Base-by-base conservation (phyloP, 1,140 invertebrate species). In the Papilio polytes region DNA sequence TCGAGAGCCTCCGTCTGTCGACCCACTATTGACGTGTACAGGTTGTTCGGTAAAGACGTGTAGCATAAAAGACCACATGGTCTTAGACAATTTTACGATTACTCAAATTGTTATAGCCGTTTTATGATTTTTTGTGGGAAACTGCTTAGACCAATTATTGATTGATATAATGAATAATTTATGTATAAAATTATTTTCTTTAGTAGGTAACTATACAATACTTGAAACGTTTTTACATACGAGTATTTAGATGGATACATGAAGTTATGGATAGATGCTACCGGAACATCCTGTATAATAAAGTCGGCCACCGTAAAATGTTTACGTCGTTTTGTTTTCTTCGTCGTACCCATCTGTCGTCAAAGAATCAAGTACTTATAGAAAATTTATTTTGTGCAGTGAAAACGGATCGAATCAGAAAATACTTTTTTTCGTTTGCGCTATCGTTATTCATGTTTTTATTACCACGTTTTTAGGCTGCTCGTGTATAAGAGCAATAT, bases 311-410 rank as follows among this genome's bases (percentile, higher is more conserved):
- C 83, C 81, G 81, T 82, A 84, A 84, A 81, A 46, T 56, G 82
- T 86, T 83, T 80, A 59, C 82, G 83, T 82, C 84, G 56, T 84
- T 81, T 83, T 79, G 80, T 78, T 66, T 78, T 63, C 44, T 15
- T 77, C 26, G 51, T n/a, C 20, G 79, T 79, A 80, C 74, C 80
- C 83, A 83, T 82, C 81, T 83, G 85, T 83, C 80, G 80, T 70
- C 63, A 70, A 70, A 70, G 63, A 74, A 26, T 48, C 20, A 48
- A 48, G 74, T 51, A 74, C 36, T 41, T 7, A 41, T 20, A 74
- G 9, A 9, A 48, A 48, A 74, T 74, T 74, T 74, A 74, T 74
- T 76, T 76, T 76, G 74, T 76, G 44, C 15, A 73, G 74, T 76
- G 74, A 76, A 76, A 76, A 76, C 74, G 74, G 74, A 76, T 76